Evolutionary conservation across 2,888 invertebrate genomes (phyloP).

Genomic region (Erebia epiphron): DNA sequence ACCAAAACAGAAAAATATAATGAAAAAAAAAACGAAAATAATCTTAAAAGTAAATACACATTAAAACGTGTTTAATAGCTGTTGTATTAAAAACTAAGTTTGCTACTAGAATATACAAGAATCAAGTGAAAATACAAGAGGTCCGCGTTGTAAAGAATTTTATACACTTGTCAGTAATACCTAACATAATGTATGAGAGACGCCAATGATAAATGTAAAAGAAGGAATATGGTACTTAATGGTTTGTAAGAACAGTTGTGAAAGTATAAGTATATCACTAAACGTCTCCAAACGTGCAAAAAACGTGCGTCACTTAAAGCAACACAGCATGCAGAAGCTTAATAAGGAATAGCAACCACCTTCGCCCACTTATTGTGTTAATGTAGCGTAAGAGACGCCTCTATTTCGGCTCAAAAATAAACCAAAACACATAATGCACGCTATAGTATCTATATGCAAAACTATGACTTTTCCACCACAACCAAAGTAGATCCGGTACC

Average conservation of each 20-base stretch:
- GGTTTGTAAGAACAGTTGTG: not conserved
- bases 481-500: not conserved
- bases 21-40: too few relatives aligned
- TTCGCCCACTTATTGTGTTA: conserved; percentile 61
- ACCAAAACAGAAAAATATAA: not conserved
- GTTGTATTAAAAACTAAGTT: too few relatives aligned
- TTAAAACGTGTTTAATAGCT: too few relatives aligned
- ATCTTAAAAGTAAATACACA: too few relatives aligned
- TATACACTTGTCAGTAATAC: too few relatives aligned
- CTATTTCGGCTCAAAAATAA: conserved; percentile 40
- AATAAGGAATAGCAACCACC: conserved; percentile 51
- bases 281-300: conserved; percentile 12
- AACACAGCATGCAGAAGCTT: conserved; percentile 19
- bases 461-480: not conserved
- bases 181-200: not conserved
- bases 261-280: conserved; percentile 1
- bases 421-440: not conserved
- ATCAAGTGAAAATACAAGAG: too few relatives aligned
- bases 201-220: not conserved
- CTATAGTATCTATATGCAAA: not conserved
- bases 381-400: conserved; percentile 59
- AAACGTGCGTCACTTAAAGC: conserved; percentile 28
- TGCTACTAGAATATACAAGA: too few relatives aligned
- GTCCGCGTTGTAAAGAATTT: too few relatives aligned
- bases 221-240: not conserved